These are phyloP conservation scores for Dromius quadrimaculatus DNA, from an alignment of 2,888 invertebrate species.

Conservation along the genomic window DNA sequence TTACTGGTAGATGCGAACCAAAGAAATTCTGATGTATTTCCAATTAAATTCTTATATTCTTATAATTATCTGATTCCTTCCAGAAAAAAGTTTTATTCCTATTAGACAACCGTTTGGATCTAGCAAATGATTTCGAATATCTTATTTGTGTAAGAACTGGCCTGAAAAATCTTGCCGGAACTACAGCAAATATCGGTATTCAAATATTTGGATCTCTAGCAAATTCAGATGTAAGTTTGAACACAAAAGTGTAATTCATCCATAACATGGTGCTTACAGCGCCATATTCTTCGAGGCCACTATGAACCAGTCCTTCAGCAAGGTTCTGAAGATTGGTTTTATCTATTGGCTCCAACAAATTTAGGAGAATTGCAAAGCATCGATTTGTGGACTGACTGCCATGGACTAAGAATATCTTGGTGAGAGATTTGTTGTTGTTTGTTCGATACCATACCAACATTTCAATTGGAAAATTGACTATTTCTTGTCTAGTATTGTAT, in stretches of 20 bases:
- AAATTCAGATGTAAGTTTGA: conserved; percentile 22
- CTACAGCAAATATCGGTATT: conserved; percentile 43
- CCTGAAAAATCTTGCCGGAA: conserved; percentile 1
- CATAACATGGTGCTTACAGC: conserved; percentile 13
- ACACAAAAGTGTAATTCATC: background rate
- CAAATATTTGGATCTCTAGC: conserved; percentile 18
- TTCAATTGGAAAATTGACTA: too few species aligned
- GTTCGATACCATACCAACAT: too few species aligned
- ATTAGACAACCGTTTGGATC: conserved; percentile 35
- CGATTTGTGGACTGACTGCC: conserved; percentile 43
- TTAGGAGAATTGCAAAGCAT: conserved; percentile 26
- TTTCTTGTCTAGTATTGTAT: too few species aligned
- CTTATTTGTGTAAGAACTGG: conserved; percentile 35
- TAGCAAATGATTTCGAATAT: conserved; percentile 28
- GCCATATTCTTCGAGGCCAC: conserved; percentile 30
- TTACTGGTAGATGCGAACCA: too few species aligned
- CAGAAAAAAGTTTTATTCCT: conserved; percentile 35
- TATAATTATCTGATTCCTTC: background rate
- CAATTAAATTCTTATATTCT: too few species aligned
- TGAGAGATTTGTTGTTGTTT: too few species aligned
- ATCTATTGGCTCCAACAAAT: conserved; percentile 2
- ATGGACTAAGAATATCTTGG: conserved; percentile 41
- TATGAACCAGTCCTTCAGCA: conserved; percentile 31
- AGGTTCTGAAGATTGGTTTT: conserved; percentile 39
- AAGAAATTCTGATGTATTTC: too few species aligned